Evolutionary conservation across 23 tunicate genomes (phyloP).

Genomic region (Clavelina lepadiformis): DNA sequence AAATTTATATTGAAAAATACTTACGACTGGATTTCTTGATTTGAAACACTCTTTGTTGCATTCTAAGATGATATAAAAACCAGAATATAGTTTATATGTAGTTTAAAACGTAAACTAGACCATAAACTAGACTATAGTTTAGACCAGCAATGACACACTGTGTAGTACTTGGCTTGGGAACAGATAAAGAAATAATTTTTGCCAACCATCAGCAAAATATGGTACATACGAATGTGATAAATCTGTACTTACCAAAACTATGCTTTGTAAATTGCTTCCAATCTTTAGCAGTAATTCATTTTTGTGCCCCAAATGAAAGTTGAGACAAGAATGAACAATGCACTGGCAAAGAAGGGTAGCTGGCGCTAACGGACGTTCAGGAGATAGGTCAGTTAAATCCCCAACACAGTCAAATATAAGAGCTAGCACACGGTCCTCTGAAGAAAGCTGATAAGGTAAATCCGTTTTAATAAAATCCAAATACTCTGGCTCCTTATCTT

Average conservation of each 20-base stretch:
- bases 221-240: neutral
- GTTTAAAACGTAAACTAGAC: no score
- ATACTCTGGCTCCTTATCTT: neutral
- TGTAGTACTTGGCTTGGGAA: no score
- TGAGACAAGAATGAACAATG: slow-evolving; percentile 67
- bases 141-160: no score
- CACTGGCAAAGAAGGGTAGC: slow-evolving; percentile 59
- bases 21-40: slow-evolving; percentile 62
- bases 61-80: slow-evolving; percentile 45
- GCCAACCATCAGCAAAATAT: neutral
- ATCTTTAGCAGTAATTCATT: slow-evolving; percentile 52
- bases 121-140: no score
- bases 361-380: slow-evolving; percentile 35
- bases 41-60: slow-evolving; percentile 75
- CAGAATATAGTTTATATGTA: no score
- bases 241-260: slow-evolving; percentile 54
- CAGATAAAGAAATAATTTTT: no score
- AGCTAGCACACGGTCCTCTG: slow-evolving; percentile 42
- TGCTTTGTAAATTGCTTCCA: slow-evolving; percentile 63
- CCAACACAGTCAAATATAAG: slow-evolving; percentile 30
- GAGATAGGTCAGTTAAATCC: slow-evolving; percentile 14
- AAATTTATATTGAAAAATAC: no score
- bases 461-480: slow-evolving; percentile 12
- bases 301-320: slow-evolving; percentile 38
- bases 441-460: slow-evolving; percentile 27